Conservation (phyloP, 2,113 vertebrate species). For the Anhinga rufa region DNA sequence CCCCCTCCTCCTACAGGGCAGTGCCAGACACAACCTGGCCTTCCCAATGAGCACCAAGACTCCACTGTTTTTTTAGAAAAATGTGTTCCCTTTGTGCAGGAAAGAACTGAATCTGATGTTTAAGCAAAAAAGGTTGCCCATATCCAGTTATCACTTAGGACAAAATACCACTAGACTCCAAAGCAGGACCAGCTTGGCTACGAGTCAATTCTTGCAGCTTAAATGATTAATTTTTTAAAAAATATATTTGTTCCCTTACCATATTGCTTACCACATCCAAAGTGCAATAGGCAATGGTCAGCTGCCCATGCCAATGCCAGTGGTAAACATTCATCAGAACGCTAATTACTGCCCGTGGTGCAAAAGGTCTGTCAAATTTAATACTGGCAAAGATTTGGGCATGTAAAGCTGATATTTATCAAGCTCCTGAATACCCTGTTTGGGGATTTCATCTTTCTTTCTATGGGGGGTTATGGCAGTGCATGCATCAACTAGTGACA, state of each 20-base stretch:
- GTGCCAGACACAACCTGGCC: not conserved
- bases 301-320: not conserved
- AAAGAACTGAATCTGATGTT: not conserved
- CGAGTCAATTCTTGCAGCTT: not conserved
- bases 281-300: not conserved
- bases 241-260: not conserved
- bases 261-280: not conserved
- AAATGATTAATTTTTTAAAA: not conserved
- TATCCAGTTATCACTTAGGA: not conserved
- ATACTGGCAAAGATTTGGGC: not conserved
- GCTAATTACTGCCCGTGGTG: not conserved
- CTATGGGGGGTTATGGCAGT: accelerated
- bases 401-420: not conserved
- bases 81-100: not conserved
- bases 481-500: not conserved
- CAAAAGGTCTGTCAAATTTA: not conserved
- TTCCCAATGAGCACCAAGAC: not conserved
- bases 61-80: not conserved
- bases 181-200: not conserved
- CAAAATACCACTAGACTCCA: not conserved
- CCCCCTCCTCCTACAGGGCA: not conserved
- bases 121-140: not conserved
- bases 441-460: not conserved
- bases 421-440: not conserved
- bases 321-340: not conserved